phyloP scores from a whole-genome alignment of 2,113 vertebrate genomes.

The Clarias magur region DNA sequence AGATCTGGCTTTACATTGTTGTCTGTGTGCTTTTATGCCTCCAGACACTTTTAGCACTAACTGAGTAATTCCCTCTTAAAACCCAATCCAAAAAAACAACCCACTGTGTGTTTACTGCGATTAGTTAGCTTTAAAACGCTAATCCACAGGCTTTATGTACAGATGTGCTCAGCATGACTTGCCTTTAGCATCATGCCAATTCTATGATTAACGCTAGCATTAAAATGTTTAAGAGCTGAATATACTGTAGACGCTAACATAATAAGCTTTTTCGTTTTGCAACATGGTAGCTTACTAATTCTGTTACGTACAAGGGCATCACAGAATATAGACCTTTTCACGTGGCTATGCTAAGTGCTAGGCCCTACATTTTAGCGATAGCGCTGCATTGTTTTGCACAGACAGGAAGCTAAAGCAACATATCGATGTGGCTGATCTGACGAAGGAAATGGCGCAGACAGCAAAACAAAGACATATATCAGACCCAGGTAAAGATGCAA shows the following conservation, averaged over 20 bases:
- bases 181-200: neutral
- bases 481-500: slow-evolving; percentile 13
- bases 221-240: neutral
- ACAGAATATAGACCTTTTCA: neutral
- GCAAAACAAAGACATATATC: slow-evolving; percentile 11
- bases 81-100: neutral
- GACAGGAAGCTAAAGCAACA: slow-evolving; percentile 39
- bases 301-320: neutral
- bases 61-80: slow-evolving; percentile 11
- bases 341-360: neutral
- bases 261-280: neutral
- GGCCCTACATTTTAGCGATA: neutral
- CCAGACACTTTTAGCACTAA: slow-evolving; percentile 26
- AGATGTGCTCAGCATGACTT: neutral
- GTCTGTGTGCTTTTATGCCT: slow-evolving; percentile 7
- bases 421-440: slow-evolving; percentile 23
- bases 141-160: neutral
- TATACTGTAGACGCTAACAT: neutral
- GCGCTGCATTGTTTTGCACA: neutral
- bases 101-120: neutral
- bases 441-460: neutral
- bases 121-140: neutral
- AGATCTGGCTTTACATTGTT: slow-evolving; percentile 16
- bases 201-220: slow-evolving; percentile 11
- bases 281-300: neutral